Evolutionary conservation across 2,888 invertebrate genomes (phyloP).

Genomic region (Pseudanteris insignis): DNA sequence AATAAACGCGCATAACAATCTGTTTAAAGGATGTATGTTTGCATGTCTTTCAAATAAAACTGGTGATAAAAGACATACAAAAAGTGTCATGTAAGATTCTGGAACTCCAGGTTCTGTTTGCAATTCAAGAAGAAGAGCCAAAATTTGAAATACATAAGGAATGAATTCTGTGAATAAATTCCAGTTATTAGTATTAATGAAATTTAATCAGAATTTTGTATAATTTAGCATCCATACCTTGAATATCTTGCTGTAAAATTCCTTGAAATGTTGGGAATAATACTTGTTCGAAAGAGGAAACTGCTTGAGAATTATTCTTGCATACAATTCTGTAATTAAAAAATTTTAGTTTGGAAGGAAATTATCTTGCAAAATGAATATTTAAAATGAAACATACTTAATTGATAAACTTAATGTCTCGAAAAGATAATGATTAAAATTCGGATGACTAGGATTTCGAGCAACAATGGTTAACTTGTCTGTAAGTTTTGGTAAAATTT

Average conservation of each 20-base stretch:
- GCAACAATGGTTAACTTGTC: constrained; percentile 83
- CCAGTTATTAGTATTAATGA: too few relatives aligned
- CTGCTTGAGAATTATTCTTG: constrained; percentile 79
- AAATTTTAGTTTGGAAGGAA: too few relatives aligned
- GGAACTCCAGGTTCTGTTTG: constrained; percentile 73
- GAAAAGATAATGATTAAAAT: constrained; percentile 98
- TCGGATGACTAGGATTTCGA: constrained; percentile 95
- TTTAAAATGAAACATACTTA: constrained; percentile 71
- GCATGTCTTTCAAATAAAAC: constrained; percentile 93
- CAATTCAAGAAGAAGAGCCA: constrained; percentile 88
- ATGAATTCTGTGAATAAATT: constrained; percentile 82
- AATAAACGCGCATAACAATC: constrained; percentile 89
- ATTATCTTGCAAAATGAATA: too few relatives aligned
- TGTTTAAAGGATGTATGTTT: constrained; percentile 91
- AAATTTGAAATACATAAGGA: constrained; percentile 98
- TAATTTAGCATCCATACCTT: constrained; percentile 74
- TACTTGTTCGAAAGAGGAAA: constrained; percentile 88
- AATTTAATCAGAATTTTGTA: background rate
- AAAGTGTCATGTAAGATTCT: constrained; percentile 86
- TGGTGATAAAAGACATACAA: constrained; percentile 90
- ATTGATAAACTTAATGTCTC: constrained; percentile 91
- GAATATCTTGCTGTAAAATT: constrained; percentile 92
- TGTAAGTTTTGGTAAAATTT: constrained; percentile 85
- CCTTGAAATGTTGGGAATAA: constrained; percentile 95
- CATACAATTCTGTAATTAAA: constrained; percentile 80